Percentiles rank a stretch among this genome's conserved stretches.
These are phyloP conservation scores for Caenorhabditis plicata DNA, from an alignment of 2,888 invertebrate genomes.

Conservation along the genomic window DNA sequence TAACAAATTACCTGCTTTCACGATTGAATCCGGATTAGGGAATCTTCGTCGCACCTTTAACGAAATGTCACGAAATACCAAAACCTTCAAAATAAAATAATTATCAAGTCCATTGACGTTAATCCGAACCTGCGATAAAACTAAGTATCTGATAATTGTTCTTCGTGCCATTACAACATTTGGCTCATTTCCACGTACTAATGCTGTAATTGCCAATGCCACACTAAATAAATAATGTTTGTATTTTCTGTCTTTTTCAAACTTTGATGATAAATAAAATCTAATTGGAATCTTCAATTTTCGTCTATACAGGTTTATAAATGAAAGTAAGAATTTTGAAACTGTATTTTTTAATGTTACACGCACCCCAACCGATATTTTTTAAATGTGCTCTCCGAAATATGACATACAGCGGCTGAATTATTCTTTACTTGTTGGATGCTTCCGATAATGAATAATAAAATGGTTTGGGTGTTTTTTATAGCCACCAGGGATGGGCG, in stretches of 20 bases:
- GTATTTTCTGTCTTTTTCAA: background rate
- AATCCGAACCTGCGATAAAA: constrained; percentile 31
- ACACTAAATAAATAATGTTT: constrained; percentile 20
- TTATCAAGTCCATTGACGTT: background rate
- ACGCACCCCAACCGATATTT: too few species aligned
- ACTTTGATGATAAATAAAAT: background rate
- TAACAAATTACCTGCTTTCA: constrained; percentile 37
- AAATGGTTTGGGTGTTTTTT: too few species aligned
- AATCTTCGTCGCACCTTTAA: constrained; percentile 48
- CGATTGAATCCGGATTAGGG: constrained; percentile 46
- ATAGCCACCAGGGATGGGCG: too few species aligned
- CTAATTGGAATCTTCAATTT: too few species aligned
- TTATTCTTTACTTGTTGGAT: too few species aligned
- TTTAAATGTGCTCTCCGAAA: too few species aligned
- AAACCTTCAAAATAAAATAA: constrained; percentile 40
- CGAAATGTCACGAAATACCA: constrained; percentile 57
- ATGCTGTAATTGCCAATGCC: constrained; percentile 39
- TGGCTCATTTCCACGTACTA: constrained; percentile 34
- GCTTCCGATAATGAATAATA: too few species aligned
- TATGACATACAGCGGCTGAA: too few species aligned
- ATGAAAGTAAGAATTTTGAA: too few species aligned
- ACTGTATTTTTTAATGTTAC: too few species aligned
- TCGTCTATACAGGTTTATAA: too few species aligned
- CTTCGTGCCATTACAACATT: constrained; percentile 31
- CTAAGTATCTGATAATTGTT: constrained; percentile 44